Evolutionary conservation across 2,797 vertebrate species (phyloP), one percentile per base, ranked within the genome.

Genomic region (Gadopsis marmoratus): DNA sequence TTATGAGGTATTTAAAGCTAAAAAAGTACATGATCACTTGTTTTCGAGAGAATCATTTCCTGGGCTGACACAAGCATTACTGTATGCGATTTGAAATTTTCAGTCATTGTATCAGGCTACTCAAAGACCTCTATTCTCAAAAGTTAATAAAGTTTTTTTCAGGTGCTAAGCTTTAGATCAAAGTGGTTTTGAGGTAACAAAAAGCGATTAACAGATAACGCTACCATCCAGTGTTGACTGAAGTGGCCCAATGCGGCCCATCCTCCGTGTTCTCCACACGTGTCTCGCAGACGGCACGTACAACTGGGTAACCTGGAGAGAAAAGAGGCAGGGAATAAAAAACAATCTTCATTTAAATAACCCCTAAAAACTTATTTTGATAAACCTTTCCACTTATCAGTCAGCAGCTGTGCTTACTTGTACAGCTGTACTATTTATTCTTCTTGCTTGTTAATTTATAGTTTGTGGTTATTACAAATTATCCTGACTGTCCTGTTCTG

Each of bases 161-260:
- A 64, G 31, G 2, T 33, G 10, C 13, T 67, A 23, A 23, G 16
- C 37, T 17, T 26, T 8, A 21, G 19, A 26, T 65, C 5, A n/a
- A 59, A 60, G 55, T 6, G 13, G 4, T 23, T 67, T 53, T 69
- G 26, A 31, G 23, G 14, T 12, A 37, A 54, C 14, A 39, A 43
- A 16, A 31, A 60, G 3, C 26, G 43, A 23, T 4, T 1, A 29
- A 67, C 1, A 59, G 4, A 35, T 59, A 3, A 51, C 23, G 53
- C 6, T 91, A 99, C 98, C 98, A 78, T 99, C 98, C 77, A 99
- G 93, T 7, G 96, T 98, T 53, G 98, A 99, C 23, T 99, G 98
- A 71, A 99, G 93, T 0, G 98, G 98, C 62, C 98, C 98, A 9
- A 99, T 99, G 71, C 97, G 96, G 5, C 98, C 97, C 98, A 99